Percentiles rank a stretch among this genome's conserved stretches.
Conservation (phyloP, 2,113 vertebrate genomes). For the Nymphicus hollandicus region DNA sequence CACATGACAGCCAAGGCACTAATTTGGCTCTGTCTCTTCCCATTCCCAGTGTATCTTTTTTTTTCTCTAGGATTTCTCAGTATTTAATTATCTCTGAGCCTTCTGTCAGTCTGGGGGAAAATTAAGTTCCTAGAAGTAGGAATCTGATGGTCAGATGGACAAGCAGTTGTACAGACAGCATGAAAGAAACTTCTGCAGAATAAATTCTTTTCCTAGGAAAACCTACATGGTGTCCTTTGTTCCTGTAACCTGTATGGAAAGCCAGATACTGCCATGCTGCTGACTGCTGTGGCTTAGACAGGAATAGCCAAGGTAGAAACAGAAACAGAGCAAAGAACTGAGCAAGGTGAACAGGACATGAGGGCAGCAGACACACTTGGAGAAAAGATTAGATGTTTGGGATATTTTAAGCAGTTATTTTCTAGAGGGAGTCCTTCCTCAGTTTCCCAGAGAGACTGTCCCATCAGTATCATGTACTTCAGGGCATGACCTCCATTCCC, state of each 20-base stretch:
- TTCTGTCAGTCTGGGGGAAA: constrained; percentile 5
- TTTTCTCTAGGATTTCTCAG: background rate
- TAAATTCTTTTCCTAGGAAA: background rate
- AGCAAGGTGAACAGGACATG: background rate
- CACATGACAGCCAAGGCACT: background rate
- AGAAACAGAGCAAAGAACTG: background rate
- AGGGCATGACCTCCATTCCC: background rate
- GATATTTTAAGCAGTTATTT: background rate
- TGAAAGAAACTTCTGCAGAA: background rate
- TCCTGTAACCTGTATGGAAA: background rate
- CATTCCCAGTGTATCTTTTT: background rate
- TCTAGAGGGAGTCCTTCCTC: background rate
- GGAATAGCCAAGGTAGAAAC: background rate
- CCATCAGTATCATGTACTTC: background rate
- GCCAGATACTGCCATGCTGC: background rate
- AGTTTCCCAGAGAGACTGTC: background rate
- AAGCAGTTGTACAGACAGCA: background rate
- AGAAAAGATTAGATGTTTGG: background rate
- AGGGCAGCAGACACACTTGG: background rate
- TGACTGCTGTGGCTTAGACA: background rate
- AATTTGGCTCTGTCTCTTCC: background rate
- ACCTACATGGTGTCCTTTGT: background rate
- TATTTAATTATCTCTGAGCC: constrained; percentile 21
- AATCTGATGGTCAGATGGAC: constrained; percentile 14
- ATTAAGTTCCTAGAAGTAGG: background rate